A percentile compares a stretch with the other conserved stretches of the same genome.
Evolutionary conservation across 2,888 invertebrate genomes (phyloP).

Genomic region (Melinopterus prodromus): DNA sequence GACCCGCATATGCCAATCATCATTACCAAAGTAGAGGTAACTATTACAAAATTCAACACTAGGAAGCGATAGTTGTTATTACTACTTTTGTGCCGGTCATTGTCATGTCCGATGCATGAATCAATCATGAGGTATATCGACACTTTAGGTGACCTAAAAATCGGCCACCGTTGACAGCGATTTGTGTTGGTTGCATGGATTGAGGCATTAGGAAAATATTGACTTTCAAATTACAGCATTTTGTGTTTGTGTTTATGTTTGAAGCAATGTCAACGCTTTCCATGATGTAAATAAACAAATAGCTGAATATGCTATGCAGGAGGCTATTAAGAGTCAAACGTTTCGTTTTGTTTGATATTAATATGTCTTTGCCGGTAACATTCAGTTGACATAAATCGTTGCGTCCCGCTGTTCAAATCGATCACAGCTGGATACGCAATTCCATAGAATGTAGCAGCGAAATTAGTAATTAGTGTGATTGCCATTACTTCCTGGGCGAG

Average conservation of each 20-base stretch:
- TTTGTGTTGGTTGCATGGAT: background rate
- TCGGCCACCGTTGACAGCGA: background rate
- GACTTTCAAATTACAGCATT: background rate
- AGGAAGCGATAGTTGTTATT: constrained; percentile 4
- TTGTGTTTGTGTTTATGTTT: background rate
- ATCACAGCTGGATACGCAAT: constrained; percentile 4
- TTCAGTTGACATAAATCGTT: background rate
- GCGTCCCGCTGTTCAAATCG: background rate
- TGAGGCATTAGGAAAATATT: background rate
- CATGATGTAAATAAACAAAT: background rate
- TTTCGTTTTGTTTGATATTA: background rate
- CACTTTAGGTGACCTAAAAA: background rate
- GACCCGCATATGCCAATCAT: background rate
- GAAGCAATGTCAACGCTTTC: background rate
- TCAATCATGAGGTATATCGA: background rate
- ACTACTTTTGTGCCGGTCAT: background rate
- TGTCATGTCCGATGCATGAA: background rate
- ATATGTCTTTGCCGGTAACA: background rate
- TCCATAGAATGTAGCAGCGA: background rate
- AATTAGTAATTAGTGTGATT: background rate
- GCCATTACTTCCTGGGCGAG: background rate
- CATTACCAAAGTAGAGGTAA: background rate
- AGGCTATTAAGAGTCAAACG: background rate
- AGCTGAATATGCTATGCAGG: background rate
- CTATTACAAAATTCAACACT: constrained; percentile 4